Base-by-base conservation (phyloP, 2,888 invertebrate genomes). In the Gymnocheta viridis region DNA sequence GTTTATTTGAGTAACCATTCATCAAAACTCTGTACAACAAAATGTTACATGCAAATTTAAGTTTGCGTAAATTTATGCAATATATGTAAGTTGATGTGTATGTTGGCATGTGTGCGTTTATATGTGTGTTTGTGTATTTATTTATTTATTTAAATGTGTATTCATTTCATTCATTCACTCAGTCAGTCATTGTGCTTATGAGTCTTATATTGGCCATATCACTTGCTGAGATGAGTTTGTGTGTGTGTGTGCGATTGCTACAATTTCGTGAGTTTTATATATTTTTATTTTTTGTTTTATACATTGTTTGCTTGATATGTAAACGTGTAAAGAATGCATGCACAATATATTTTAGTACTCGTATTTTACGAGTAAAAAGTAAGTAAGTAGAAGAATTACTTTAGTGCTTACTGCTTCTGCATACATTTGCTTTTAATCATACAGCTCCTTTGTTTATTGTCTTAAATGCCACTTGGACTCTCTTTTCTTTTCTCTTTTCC, bases 61-160 rank as follows among this genome's bases (percentile, higher is more conserved):
- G 24, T 24, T 72, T 72, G 72, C 49, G 35, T 60, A 17, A 44
- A 32, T 44, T 56, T 24, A 54, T 41, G 27, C 41, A 69, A 27
- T 24, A 54, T 27, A 41, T 56, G 44, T 32, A 2, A 49, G 22
- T 35, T 35, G 17, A 9, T 10, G n/a, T 24, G 29, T 62, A 47
- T 49, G 9, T 41, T 29, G 62, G 9, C 12, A 44, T 62, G 27
- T 54, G 41, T 56, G n/a, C 0, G 4, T 51, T 2, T 49, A 22
- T 49, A 5, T 22, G 22, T 49, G 10, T 70, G 14, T 58, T n/a
- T 22, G 22, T 49, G 10, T 70, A 9, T 58, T n/a, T 60, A 35
- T 66, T 44, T 72, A 32, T 73, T 41, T 74, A 69, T 74, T 62
- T 51, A 44, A 74, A 49, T 58, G 32, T 49, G 35, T 80, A 66